These are phyloP conservation scores for Brachionus angularis DNA, from an alignment of 1,140 invertebrate genomes.

Conservation along the genomic window DNA sequence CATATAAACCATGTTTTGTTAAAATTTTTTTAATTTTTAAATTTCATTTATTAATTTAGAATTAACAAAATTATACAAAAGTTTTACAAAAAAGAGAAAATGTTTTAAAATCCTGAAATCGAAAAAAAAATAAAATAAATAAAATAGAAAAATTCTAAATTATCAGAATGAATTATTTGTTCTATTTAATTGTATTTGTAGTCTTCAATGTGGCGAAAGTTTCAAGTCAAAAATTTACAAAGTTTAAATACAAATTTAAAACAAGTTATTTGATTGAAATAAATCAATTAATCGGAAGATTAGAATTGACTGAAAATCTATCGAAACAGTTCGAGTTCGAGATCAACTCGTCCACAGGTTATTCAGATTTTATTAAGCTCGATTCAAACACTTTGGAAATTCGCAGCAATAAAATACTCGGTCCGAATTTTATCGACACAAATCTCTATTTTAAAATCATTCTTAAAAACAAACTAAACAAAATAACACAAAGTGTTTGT, in stretches of 20 bases:
- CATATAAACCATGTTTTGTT: no score
- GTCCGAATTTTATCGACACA: background rate
- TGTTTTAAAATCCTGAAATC: no score
- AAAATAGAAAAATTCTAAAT: no score
- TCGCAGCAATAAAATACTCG: background rate
- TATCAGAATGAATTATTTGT: background rate
- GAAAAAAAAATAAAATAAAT: no score
- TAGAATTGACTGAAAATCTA: background rate
- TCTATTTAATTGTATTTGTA: background rate
- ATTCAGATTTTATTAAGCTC: background rate
- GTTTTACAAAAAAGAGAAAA: no score
- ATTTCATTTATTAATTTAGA: no score
- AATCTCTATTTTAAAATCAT: no score
- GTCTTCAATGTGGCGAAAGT: background rate
- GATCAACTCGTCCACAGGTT: no score
- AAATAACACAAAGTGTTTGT: background rate
- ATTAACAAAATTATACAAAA: no score
- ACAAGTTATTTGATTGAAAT: background rate
- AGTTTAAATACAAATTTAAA: background rate
- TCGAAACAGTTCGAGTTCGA: background rate
- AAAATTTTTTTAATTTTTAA: no score
- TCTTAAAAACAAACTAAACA: no score
- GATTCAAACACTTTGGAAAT: background rate
- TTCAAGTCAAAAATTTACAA: background rate
- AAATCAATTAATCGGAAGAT: background rate